Evolutionary conservation across 2,113 vertebrate species (phyloP).

Genomic region (Pseudorasbora parva): DNA sequence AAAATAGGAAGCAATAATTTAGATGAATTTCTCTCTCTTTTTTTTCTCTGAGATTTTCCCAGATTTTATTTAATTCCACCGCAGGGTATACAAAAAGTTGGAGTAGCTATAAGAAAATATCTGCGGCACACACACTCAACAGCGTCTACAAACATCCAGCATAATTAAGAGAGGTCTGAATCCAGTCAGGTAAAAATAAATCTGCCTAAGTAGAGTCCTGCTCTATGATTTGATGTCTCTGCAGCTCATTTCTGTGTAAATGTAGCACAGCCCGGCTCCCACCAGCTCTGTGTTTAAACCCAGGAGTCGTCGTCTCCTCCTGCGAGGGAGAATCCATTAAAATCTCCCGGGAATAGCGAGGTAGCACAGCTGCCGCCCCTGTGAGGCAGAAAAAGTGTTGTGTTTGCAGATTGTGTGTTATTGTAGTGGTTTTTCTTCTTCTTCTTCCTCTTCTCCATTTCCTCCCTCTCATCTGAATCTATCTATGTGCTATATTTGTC

Average conservation of each 20-base stretch:
- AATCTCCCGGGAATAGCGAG: constrained; percentile 71
- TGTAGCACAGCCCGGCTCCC: constrained; percentile 63
- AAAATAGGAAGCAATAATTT: no score
- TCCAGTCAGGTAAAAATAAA: constrained; percentile 60
- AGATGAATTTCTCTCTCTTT: no score
- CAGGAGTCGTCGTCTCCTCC: constrained; percentile 68
- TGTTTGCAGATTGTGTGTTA: constrained; percentile 74
- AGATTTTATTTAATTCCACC: not conserved
- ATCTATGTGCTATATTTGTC: constrained; percentile 64
- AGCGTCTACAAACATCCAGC: constrained; percentile 30
- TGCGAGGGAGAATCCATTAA: constrained; percentile 76
- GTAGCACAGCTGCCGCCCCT: constrained; percentile 71
- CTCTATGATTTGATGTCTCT: constrained; percentile 59
- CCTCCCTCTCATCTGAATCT: constrained; percentile 52
- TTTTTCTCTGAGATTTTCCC: no score
- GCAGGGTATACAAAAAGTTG: not conserved
- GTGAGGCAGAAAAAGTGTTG: constrained; percentile 67
- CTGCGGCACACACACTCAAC: constrained; percentile 3
- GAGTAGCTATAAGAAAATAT: not conserved
- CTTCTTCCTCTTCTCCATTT: constrained; percentile 33
- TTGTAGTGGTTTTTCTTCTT: constrained; percentile 67
- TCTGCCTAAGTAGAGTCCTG: constrained; percentile 53
- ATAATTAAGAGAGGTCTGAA: constrained; percentile 52
- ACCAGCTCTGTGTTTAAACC: constrained; percentile 68
- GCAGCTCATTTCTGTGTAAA: constrained; percentile 73